Conservation (phyloP, 1,140 invertebrate species). For the Wasmannia auropunctata region DNA sequence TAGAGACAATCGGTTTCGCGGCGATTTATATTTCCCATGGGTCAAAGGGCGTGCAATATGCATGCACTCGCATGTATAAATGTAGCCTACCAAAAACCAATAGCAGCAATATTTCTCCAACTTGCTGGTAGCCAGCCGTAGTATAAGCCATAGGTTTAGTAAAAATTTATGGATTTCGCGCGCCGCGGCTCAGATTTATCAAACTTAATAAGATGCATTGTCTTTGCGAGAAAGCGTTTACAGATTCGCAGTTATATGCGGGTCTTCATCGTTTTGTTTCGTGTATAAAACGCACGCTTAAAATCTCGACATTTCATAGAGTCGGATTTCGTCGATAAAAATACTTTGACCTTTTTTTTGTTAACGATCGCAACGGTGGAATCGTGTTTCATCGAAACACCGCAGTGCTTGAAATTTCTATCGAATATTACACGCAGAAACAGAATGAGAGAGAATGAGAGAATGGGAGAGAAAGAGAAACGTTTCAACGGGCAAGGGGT, state of each 20-base stretch:
- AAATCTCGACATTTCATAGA: conserved; percentile 14
- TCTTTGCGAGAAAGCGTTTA: neutral
- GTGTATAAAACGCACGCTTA: neutral
- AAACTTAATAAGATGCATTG: neutral
- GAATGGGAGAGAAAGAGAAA: neutral
- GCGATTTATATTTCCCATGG: conserved; percentile 47
- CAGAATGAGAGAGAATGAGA: neutral
- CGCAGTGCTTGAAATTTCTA: conserved; percentile 22
- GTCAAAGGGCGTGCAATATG: conserved; percentile 31
- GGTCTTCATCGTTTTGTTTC: neutral
- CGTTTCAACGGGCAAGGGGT: neutral
- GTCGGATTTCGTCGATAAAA: neutral
- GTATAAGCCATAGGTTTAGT: neutral
- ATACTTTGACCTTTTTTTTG: neutral
- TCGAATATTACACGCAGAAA: neutral
- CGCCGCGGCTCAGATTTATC: neutral
- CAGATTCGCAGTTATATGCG: neutral
- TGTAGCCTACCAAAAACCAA: neutral
- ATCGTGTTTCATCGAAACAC: conserved; percentile 18
- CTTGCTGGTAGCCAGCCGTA: too few relatives aligned
- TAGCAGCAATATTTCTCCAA: neutral
- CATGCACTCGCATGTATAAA: conserved; percentile 1
- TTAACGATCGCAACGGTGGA: neutral
- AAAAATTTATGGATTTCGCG: conserved; percentile 19
- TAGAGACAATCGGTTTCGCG: conserved; percentile 48